These are phyloP conservation scores for Trissoscelio sp. DNA, from an alignment of 2,888 invertebrate genomes.

Conservation along the genomic window DNA sequence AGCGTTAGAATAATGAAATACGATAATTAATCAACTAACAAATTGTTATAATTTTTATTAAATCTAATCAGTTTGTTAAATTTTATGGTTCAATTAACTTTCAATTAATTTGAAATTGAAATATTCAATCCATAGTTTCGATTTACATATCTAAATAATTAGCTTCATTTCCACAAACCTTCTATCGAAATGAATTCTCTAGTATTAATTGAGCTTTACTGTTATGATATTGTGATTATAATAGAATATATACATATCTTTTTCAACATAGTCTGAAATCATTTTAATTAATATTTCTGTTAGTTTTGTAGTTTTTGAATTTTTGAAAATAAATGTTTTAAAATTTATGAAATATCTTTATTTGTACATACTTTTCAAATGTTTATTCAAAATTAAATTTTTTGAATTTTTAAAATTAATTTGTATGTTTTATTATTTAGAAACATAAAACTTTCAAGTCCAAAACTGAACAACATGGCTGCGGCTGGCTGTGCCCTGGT, in stretches of 20 bases:
- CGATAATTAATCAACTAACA: background rate
- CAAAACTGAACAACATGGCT: slow-evolving; percentile 95
- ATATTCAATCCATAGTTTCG: background rate
- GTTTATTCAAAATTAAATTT: too few relatives aligned
- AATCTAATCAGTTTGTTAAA: background rate
- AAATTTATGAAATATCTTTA: too few relatives aligned
- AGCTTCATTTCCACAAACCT: background rate
- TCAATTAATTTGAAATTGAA: background rate
- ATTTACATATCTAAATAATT: background rate
- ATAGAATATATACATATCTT: too few relatives aligned
- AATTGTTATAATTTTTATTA: background rate
- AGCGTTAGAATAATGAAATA: background rate
- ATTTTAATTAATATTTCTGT: too few relatives aligned
- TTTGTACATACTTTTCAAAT: too few relatives aligned
- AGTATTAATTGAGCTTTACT: too few relatives aligned
- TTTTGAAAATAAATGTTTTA: too few relatives aligned
- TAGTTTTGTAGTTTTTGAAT: too few relatives aligned
- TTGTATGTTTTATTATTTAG: too few relatives aligned
- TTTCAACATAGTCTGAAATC: too few relatives aligned
- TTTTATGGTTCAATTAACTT: background rate
- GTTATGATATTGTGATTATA: too few relatives aligned
- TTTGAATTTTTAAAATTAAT: too few relatives aligned
- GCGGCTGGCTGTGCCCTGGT: slow-evolving; percentile 95
- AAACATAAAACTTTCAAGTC: slow-evolving; percentile 96
- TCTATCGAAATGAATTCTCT: background rate